A percentile compares a stretch with the other conserved stretches of the same genome.
phyloP scores from a whole-genome alignment of 2,888 invertebrate genomes.

The Chloromyia formosa region DNA sequence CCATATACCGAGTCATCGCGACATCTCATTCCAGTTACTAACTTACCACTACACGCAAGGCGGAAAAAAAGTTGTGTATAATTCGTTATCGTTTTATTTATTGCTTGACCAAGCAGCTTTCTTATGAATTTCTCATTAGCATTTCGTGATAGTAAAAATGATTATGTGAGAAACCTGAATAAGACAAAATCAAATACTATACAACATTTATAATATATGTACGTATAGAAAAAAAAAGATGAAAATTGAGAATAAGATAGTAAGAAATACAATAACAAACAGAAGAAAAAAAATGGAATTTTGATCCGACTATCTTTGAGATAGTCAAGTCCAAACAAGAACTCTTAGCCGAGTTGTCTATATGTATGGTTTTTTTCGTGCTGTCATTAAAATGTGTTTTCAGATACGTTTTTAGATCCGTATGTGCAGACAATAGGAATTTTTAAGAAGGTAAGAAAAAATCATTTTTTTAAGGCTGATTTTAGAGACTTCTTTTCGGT shows the following conservation, averaged over 20 bases:
- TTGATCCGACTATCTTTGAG: background rate
- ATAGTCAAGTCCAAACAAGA: background rate
- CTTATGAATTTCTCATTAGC: constrained; percentile 30
- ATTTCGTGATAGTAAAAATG: constrained; percentile 37
- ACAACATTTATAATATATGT: background rate
- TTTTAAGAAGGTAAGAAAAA: too few species aligned
- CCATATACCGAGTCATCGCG: background rate
- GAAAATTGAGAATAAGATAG: constrained; percentile 10
- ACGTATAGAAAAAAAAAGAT: background rate
- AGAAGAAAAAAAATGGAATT: background rate
- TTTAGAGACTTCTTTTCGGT: background rate
- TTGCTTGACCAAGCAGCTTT: constrained; percentile 29
- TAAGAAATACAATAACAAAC: background rate
- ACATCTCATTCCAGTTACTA: background rate
- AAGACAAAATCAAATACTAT: background rate
- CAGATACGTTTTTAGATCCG: background rate
- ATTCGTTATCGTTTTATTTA: constrained; percentile 28
- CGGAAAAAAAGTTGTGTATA: constrained; percentile 5
- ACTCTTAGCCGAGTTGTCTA: too few species aligned
- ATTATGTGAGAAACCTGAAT: constrained; percentile 17
- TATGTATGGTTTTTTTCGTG: background rate
- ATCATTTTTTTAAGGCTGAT: background rate
- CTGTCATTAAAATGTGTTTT: background rate
- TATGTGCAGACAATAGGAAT: background rate
- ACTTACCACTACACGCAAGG: background rate